Conservation (phyloP, 30 jellyfish, hydroid and myxozoan species). For the Pseudorhiza aurosa region DNA sequence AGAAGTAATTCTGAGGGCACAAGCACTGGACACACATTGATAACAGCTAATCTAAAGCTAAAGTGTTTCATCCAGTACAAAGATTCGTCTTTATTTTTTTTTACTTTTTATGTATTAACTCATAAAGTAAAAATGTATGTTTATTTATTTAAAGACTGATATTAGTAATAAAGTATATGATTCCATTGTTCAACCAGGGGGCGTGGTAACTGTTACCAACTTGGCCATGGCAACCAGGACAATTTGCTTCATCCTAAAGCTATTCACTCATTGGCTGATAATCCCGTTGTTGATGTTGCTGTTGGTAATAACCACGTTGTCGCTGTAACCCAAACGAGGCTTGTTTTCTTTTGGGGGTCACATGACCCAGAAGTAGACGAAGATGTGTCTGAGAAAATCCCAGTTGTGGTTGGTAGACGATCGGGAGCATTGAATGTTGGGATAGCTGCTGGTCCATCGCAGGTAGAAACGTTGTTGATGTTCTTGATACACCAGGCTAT, state of each 20-base stretch:
- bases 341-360: slow-evolving; percentile 70
- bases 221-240: slow-evolving; percentile 68
- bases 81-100: too few species aligned
- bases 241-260: slow-evolving; percentile 33
- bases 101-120: not conserved
- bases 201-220: slow-evolving; percentile 65
- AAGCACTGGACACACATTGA: too few species aligned
- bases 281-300: slow-evolving; percentile 48
- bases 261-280: slow-evolving; percentile 17
- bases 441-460: slow-evolving; percentile 87
- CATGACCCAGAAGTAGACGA: slow-evolving; percentile 48
- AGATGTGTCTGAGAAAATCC: slow-evolving; percentile 23
- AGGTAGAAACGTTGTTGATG: too few species aligned
- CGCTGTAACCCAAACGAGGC: slow-evolving; percentile 59
- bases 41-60: too few species aligned
- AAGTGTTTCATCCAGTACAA: too few species aligned
- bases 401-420: slow-evolving; percentile 46
- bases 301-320: slow-evolving; percentile 67
- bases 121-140: too few species aligned
- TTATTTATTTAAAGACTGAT: too few species aligned
- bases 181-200: slow-evolving; percentile 43
- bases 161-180: too few species aligned
- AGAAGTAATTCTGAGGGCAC: too few species aligned
- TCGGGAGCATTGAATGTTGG: slow-evolving; percentile 59
- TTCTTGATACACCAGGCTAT: too few species aligned